phyloP scores from a whole-genome alignment of 2,797 vertebrate species.

The Myotis findleyi region DNA sequence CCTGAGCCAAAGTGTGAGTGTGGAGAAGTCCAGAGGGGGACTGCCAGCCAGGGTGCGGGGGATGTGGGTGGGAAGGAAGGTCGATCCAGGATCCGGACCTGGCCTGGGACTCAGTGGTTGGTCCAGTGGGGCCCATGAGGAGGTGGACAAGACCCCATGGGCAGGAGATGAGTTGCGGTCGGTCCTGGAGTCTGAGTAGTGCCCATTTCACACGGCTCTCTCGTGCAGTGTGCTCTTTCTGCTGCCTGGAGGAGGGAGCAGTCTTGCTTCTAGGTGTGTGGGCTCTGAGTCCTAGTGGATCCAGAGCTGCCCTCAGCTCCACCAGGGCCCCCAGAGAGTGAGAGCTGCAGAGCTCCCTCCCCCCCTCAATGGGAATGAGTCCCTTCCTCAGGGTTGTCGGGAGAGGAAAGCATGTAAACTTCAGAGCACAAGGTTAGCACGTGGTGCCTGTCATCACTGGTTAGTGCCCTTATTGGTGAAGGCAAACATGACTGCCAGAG shows the following conservation, averaged over 20 bases:
- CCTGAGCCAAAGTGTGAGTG: not conserved
- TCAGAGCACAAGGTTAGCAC: not conserved
- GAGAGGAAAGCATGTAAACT: not conserved
- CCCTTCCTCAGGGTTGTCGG: not conserved
- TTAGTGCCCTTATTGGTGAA: not conserved
- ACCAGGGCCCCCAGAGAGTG: not conserved
- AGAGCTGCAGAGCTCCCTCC: not conserved
- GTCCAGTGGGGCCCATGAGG: not conserved
- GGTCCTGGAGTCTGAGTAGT: not conserved
- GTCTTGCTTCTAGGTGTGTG: not conserved
- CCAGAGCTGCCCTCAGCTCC: not conserved
- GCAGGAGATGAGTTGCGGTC: not conserved
- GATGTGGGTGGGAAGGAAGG: not conserved
- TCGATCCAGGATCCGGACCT: not conserved
- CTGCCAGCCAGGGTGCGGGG: not conserved
- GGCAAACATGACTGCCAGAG: not conserved
- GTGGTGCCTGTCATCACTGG: not conserved
- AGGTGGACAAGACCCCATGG: too few species aligned
- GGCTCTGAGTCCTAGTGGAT: not conserved
- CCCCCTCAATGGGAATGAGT: not conserved
- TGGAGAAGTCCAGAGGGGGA: not conserved
- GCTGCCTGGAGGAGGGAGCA: not conserved
- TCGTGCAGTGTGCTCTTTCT: not conserved
- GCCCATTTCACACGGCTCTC: not conserved
- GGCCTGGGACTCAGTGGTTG: not conserved